Conservation (phyloP, 2,113 vertebrate species). For the Strix uralensis region DNA sequence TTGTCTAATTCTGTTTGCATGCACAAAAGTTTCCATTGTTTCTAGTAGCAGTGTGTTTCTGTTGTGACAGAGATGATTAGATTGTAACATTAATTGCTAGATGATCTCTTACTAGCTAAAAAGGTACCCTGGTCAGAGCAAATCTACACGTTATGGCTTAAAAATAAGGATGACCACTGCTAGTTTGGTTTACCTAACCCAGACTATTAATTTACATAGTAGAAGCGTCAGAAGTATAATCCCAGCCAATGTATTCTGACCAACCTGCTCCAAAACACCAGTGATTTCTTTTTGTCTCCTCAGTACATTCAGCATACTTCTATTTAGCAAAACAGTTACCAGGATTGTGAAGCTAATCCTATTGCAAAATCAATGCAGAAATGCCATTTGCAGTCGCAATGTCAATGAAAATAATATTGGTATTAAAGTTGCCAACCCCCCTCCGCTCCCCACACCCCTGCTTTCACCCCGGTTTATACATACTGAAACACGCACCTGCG, state of each 20-base stretch:
- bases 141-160: neutral
- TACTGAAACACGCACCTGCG: neutral
- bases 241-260: neutral
- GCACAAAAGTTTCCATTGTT: neutral
- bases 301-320: neutral
- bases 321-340: neutral
- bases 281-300: neutral
- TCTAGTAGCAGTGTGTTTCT: neutral
- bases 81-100: neutral
- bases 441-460: accelerated
- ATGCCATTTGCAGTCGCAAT: neutral
- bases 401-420: neutral
- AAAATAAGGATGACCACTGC: neutral
- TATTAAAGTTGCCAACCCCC: neutral
- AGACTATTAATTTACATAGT: neutral
- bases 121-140: neutral
- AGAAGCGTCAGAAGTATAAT: neutral
- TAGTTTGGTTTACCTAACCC: neutral
- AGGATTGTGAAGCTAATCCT: neutral
- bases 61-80: neutral
- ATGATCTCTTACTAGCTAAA: neutral
- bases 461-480: neutral
- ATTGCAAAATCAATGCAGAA: neutral
- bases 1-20: neutral
- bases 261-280: neutral